Conservation (phyloP, 2,888 invertebrate species). For the Lasioglossum vierecki region DNA sequence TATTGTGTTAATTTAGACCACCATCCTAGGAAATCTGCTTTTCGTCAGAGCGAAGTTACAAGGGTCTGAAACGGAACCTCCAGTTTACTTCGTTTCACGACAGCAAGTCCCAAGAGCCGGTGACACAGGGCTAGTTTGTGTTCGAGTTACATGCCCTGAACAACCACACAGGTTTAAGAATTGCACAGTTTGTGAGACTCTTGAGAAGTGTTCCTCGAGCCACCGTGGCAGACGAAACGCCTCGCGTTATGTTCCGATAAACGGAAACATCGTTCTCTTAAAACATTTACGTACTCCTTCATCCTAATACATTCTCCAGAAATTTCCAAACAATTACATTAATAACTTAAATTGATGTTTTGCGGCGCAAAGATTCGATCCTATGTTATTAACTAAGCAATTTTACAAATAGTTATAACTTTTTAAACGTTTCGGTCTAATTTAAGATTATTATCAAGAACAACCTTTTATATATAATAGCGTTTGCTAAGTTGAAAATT, state of each 20-base stretch:
- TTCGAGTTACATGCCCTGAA: slow-evolving; percentile 18
- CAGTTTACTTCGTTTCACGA: slow-evolving; percentile 25
- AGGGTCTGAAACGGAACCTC: neutral
- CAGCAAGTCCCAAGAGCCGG: slow-evolving; percentile 16
- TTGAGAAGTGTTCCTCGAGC: neutral
- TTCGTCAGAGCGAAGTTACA: slow-evolving; percentile 15
- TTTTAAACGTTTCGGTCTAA: too few relatives aligned
- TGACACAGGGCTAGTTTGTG: slow-evolving; percentile 24
- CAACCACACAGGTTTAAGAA: slow-evolving; percentile 7
- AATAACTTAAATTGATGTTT: too few relatives aligned
- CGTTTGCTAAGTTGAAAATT: too few relatives aligned
- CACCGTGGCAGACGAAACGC: too few relatives aligned
- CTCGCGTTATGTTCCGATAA: neutral
- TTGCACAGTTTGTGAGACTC: neutral
- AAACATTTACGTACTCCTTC: neutral
- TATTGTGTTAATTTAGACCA: slow-evolving; percentile 14
- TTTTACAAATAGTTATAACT: too few relatives aligned
- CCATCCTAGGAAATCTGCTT: slow-evolving; percentile 31
- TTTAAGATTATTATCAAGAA: too few relatives aligned
- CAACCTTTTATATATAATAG: too few relatives aligned
- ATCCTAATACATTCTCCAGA: too few relatives aligned
- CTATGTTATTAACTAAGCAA: too few relatives aligned
- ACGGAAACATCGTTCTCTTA: neutral
- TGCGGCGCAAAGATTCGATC: too few relatives aligned
- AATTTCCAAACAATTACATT: too few relatives aligned